Percentiles rank a stretch among this genome's conserved stretches.
These are phyloP conservation scores for Temnothorax unifasciatus DNA, from an alignment of 2,888 invertebrate species.

Conservation along the genomic window DNA sequence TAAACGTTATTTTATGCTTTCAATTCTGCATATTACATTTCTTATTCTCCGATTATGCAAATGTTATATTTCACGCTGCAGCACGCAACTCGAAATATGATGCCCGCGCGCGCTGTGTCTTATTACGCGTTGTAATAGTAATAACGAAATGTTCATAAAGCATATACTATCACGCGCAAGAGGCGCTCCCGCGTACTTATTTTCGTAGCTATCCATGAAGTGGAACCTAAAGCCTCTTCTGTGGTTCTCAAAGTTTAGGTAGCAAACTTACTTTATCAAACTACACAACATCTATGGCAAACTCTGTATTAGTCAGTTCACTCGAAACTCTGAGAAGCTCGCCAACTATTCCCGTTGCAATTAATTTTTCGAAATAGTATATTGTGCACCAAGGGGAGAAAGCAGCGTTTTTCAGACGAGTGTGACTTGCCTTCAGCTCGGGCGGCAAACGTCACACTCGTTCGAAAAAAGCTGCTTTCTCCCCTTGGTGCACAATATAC, in stretches of 20 bases:
- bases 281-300: conserved; percentile 49
- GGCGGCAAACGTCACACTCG: no score
- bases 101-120: neutral
- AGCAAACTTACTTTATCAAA: conserved; percentile 55
- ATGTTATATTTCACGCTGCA: conserved; percentile 23
- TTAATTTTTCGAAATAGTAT: conserved; percentile 43
- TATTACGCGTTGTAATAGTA: conserved; percentile 46
- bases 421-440: no score
- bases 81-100: conserved; percentile 25
- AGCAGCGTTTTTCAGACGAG: no score
- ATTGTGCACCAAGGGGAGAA: no score
- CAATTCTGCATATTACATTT: conserved; percentile 26
- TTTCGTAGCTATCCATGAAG: conserved; percentile 47
- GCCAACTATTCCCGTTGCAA: conserved; percentile 53
- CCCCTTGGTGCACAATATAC: no score
- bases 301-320: conserved; percentile 53
- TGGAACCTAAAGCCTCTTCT: conserved; percentile 50
- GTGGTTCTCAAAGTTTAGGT: conserved; percentile 55
- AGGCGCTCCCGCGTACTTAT: conserved; percentile 16
- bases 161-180: conserved; percentile 25
- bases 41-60: conserved; percentile 18
- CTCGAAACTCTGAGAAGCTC: conserved; percentile 45
- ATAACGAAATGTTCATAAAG: conserved; percentile 53
- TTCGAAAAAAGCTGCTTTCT: no score
- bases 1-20: neutral